These are phyloP conservation scores for Danio tinwini DNA, from an alignment of 2,797 vertebrate species.

Conservation along the genomic window DNA sequence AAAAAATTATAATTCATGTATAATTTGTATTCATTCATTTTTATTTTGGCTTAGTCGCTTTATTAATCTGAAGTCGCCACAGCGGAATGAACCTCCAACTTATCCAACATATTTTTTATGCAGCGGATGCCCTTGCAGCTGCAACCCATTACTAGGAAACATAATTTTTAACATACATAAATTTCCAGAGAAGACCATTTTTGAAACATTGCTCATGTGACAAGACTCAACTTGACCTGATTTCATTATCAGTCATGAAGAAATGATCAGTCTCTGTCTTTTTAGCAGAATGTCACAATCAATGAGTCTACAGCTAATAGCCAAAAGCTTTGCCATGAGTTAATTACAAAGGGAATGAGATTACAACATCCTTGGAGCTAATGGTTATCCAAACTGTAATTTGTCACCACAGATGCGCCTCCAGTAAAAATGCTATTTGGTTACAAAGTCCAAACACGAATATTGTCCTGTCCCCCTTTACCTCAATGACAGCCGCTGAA, in stretches of 20 bases:
- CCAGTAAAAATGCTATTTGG: conserved; percentile 47
- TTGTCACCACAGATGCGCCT: conserved; percentile 49
- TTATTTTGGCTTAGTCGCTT: no score
- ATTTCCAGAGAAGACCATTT: neutral
- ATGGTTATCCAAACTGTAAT: conserved; percentile 36
- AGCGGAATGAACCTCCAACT: no score
- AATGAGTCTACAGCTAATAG: conserved; percentile 33
- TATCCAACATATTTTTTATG: no score
- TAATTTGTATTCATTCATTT: no score
- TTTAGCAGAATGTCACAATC: conserved; percentile 25
- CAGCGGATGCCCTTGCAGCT: no score
- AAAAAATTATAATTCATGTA: no score
- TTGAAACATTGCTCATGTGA: conserved; percentile 10
- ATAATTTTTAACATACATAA: neutral
- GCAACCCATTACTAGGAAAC: no score
- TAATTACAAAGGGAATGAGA: conserved; percentile 53
- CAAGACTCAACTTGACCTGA: conserved; percentile 20
- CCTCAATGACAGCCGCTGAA: conserved; percentile 44
- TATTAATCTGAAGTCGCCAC: no score
- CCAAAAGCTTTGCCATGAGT: conserved; percentile 29
- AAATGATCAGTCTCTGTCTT: conserved; percentile 29
- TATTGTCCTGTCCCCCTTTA: conserved; percentile 33
- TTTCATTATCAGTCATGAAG: conserved; percentile 32
- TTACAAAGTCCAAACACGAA: conserved; percentile 37
- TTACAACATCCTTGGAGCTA: conserved; percentile 46